Evolutionary conservation across 2,113 vertebrate genomes (phyloP), one percentile per base, ranked within the genome.

Genomic region (Macroglossus sobrinus): DNA sequence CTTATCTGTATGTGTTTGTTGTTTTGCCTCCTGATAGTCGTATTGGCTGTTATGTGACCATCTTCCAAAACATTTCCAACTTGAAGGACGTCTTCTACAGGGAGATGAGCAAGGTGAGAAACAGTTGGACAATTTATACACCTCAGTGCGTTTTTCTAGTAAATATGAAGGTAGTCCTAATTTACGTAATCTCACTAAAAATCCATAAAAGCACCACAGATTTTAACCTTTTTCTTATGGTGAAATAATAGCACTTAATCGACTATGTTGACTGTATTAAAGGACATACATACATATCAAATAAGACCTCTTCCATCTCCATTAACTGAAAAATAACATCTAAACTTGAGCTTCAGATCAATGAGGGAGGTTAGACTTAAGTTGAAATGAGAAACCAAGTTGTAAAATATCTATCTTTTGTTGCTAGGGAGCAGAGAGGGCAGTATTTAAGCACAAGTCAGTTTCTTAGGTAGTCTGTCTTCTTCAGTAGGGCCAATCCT

Each of bases 31-130:
- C 57, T 21, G 4, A 66, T 85, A 99, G 99, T 98, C 99, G 99
- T 22, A 98, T 99, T n/a, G 99, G 99, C 97, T 99, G 99, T 97
- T 99, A 99, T 4, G 97, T 99, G 82, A 97, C 99, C 14, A 99
- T 99, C 90, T 99, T 99, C 98, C 99, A 99, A 94, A 99, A 99
- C 96, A 98, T 99, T 95, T 99, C 99, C 95, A 99, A 98, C 96
- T 96, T 99, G 97, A 98, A 99, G 1, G 99, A 99, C 2, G 98
- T 98, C 97, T 99, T 99, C 98, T 99, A 99, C 93, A 99, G 99
- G 82, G 99, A 99, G 97, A 99, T 99, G 99, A 99, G 98, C 98
- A 99, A 99, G 98, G 99, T 99, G 95, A 90, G 96, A 68, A 50
- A 68, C 57, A 35, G n/a, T 35, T 22, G 38, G 9, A 35, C 81